Base-by-base conservation (phyloP, 2,113 vertebrate species). In the Salvelinus fontinalis region DNA sequence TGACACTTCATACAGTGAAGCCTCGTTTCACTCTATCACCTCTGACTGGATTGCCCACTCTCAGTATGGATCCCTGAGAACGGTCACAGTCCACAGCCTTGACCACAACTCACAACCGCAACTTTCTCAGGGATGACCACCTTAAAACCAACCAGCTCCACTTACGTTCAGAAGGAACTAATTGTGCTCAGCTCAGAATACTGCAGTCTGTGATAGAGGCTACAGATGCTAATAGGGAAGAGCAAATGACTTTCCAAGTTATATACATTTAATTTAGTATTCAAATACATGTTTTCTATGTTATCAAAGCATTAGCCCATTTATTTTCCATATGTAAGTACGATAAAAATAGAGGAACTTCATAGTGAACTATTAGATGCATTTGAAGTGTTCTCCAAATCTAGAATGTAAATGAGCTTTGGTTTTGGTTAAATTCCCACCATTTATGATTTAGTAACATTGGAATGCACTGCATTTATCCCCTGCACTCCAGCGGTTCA, bases 381-480 rank as follows among this genome's bases (percentile, higher is more conserved):
- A 76, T 64, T 72, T 39, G 27, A 48, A 22, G 22, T 75, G 60
- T 67, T 39, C 66, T 44, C 62, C 68, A 44, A 11, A 34, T 51
- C 44, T 66, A 76, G 62, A 82, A 78, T 82, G 73, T 67, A 13
- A 78, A 72, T 62, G 6, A 29, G 24, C 78, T 73, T 69, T 67
- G 74, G 65, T 60, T 29, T 68, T 67, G 71, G 24, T 71, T 24
- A 48, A 71, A 64, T 64, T 78, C 65, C 73, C 34, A 2, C 24
- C 22, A 66, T 69, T 67, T 49, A 71, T 66, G 54, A 69, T 49
- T 34, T 3, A 7, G 13, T 62, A 70, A 51, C 24, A 12, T 24
- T 65, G 34, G 68, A 85, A 79, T 78, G 70, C 39, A 2, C n/a
- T 60, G 39, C 57, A 74, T 64, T 70, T 51, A 67, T 29, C 26